Conservation (phyloP, 2,113 vertebrate species). For the Macroglossus sobrinus region DNA sequence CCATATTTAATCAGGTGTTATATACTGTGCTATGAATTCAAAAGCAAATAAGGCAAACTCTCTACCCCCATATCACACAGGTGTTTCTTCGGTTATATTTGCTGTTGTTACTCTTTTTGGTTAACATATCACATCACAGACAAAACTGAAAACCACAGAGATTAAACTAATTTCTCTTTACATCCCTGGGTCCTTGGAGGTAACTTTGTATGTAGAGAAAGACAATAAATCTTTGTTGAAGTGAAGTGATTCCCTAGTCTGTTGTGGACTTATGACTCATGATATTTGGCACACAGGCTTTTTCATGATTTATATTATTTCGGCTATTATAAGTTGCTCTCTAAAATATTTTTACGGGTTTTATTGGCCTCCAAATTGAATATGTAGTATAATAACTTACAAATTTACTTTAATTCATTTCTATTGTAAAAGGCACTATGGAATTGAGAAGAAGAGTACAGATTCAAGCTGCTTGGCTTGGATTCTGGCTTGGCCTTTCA, state of each 20-base stretch:
- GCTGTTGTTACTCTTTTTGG: neutral
- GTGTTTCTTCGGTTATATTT: neutral
- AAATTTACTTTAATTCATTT: neutral
- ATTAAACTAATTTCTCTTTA: neutral
- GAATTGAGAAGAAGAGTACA: neutral
- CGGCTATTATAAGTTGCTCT: neutral
- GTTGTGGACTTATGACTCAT: neutral
- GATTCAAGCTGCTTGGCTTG: neutral
- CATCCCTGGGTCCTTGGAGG: too few species aligned
- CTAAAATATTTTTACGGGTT: neutral
- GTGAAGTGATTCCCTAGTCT: neutral
- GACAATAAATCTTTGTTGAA: neutral
- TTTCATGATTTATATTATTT: neutral
- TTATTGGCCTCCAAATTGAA: neutral
- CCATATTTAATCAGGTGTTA: neutral
- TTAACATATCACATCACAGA: neutral
- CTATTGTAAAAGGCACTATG: neutral
- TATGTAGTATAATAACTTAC: neutral
- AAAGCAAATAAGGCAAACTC: neutral
- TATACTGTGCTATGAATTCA: neutral
- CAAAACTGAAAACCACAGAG: neutral
- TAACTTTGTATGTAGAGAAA: neutral
- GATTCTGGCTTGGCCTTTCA: neutral
- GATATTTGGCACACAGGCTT: neutral
- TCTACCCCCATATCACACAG: neutral